Conservation (phyloP, 2,113 vertebrate species). For the Pheucticus melanocephalus region DNA sequence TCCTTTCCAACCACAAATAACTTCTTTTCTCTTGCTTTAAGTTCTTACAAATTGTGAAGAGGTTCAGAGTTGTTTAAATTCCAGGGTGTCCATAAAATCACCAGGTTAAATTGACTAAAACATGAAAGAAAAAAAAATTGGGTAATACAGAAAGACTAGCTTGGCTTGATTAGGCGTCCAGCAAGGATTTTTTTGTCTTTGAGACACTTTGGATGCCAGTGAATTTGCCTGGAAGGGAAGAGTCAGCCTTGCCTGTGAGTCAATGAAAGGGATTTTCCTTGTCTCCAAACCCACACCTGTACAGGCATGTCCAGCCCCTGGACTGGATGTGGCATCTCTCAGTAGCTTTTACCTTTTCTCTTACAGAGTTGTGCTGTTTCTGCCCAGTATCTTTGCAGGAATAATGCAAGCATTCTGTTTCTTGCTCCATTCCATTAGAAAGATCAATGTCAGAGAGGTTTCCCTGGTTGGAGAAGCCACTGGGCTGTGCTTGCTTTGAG, state of each 20-base stretch:
- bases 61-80: neutral
- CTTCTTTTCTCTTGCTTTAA: neutral
- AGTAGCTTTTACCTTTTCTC: neutral
- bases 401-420: neutral
- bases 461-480: neutral
- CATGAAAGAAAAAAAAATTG: neutral
- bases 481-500: neutral
- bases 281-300: neutral
- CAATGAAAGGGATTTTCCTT: neutral
- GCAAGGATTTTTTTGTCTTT: neutral
- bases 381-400: neutral
- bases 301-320: neutral
- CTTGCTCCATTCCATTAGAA: neutral
- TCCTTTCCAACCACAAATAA: neutral
- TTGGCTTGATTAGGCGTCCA: neutral
- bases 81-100: neutral
- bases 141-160: neutral
- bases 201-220: neutral
- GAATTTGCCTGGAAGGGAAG: neutral
- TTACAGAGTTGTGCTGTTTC: neutral
- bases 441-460: neutral
- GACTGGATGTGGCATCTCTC: neutral
- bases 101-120: neutral
- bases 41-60: neutral
- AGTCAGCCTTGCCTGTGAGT: accelerated